Conservation (phyloP, 92 coral and sea anemone genomes). For the Porites evermanni region DNA sequence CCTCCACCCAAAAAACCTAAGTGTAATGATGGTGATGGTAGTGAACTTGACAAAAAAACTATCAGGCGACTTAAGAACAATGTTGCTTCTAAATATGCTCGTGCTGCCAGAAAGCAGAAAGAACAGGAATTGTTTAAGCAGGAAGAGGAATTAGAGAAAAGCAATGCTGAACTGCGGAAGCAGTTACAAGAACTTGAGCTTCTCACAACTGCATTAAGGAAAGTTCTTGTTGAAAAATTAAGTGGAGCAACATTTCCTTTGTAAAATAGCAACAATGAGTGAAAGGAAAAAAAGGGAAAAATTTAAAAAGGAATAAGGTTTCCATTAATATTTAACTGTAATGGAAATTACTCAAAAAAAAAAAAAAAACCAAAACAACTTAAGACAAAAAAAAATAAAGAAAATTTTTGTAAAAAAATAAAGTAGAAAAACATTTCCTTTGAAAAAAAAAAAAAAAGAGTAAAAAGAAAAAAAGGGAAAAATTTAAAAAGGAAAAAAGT, state of each 20-base stretch:
- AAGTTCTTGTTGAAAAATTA: slow-evolving; percentile 72
- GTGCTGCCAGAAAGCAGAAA: slow-evolving; percentile 83
- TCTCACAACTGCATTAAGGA: slow-evolving; percentile 73
- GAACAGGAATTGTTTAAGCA: slow-evolving; percentile 81
- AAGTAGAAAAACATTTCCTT: slow-evolving; percentile 46
- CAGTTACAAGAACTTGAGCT: slow-evolving; percentile 71
- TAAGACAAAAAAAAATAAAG: slow-evolving; percentile 31
- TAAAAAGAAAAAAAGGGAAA: background rate
- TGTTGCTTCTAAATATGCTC: slow-evolving; percentile 82
- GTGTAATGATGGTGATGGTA: background rate
- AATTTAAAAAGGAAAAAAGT: background rate
- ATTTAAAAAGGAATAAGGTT: background rate
- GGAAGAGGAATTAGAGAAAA: slow-evolving; percentile 73
- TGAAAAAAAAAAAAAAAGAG: background rate
- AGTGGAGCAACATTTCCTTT: slow-evolving; percentile 53
- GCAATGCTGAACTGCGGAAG: slow-evolving; percentile 71
- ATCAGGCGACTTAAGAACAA: slow-evolving; percentile 90
- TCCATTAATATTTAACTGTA: background rate
- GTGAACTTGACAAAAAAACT: slow-evolving; percentile 56
- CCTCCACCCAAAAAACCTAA: slow-evolving; percentile 57
- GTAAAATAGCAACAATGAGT: background rate
- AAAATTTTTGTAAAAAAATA: slow-evolving; percentile 75
- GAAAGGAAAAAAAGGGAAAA: background rate
- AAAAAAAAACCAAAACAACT: no score
- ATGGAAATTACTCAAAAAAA: background rate